Base-by-base conservation (phyloP, 1,140 invertebrate species). In the Euborellia annulipes region DNA sequence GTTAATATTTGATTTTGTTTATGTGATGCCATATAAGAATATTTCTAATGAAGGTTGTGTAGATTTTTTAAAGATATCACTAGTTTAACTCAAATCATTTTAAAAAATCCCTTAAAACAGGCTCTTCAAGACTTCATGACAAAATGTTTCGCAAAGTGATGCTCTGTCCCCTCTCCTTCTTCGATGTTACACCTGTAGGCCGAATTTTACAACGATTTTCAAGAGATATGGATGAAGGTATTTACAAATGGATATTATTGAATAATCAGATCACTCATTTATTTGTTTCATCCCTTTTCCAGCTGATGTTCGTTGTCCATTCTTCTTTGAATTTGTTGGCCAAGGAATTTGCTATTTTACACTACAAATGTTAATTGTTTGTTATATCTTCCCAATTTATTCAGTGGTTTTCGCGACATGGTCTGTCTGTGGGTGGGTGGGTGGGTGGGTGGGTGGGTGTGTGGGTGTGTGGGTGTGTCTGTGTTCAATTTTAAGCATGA, bases 161-260 rank as follows among this genome's bases (percentile, higher is more conserved):
- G 34, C 47, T 51, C 8, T 58, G 59, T 74, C 3, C 71, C 71
- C 16, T 68, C 67, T 57, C 62, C 61, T 41, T 50, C 62, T 71
- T 71, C 54, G 69, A 70, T 43, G 57, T 55, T 13, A 70, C 66
- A 21, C 69, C 68, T 38, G 19, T 58, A 54, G 68, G 83, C 52
- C 67, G 79, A 41, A 76, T 85, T 32, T 61, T 85, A n/a, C 86
- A 87, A 61, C 61, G 82, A 51, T 86, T 85, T 62, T 81, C 82
- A 0, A 82, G 82, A 59, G 85, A 88, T 57, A 70, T 84, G 55
- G 86, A 90, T 62, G 85, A 90, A 58, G 41, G 39, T 42, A 6
- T n/a, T 27, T 27, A 27, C 23, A 27, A n/a, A 27, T 27, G 11
- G 4, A 27, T 27, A 27, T 27, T 27, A 27, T 6, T 27, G 23